Evolutionary conservation across 2,888 invertebrate genomes (phyloP), one percentile per base, ranked within the genome.

Genomic region (Andrena marginata): DNA sequence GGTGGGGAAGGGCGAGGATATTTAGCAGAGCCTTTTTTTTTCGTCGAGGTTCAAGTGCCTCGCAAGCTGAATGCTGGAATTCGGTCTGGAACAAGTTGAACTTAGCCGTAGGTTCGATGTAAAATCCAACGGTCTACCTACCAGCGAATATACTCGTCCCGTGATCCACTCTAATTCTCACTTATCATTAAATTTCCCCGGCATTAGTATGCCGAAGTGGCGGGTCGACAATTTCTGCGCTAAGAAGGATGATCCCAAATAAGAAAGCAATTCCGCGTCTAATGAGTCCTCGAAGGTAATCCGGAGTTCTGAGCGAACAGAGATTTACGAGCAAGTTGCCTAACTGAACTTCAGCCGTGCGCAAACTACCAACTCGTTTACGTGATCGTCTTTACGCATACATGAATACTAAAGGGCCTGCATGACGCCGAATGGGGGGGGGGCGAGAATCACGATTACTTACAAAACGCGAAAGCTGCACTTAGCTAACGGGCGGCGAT

Each of bases 331-430:
- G 70, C 62, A 70, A 79, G 64, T 77, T 73, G 82, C 60, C 76
- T 72, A 82, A 79, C 75, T 75, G 69, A 84, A 82, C 73, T 82
- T 75, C 71, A 69, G 23, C 69, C 56, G 60, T 72, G 67, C 67
- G 23, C 75, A 48, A 82, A 70, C 82, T 83, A 81, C 77, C 73
- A 77, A 82, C 77, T 71, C 82, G 71, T 82, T 82, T 77, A 71
- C 78, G 76, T 73, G 79, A 81, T 81, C 82, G 82, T 82, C 82
- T 82, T 81, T 82, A 77, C 71, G 82, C 77, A 77, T 82, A 81
- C 72, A 77, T 77, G 82, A 82, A 82, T 82, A 82, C 59, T 64
- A 76, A 76, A 48, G 67, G 68, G 64, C 80, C 20, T 59, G 26
- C 59, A 69, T 60, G 77, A 56, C 33, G 81, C 59, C 6, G 71